Base-by-base conservation (phyloP, 2,888 invertebrate species). In the Cremastobaeus sp. region DNA sequence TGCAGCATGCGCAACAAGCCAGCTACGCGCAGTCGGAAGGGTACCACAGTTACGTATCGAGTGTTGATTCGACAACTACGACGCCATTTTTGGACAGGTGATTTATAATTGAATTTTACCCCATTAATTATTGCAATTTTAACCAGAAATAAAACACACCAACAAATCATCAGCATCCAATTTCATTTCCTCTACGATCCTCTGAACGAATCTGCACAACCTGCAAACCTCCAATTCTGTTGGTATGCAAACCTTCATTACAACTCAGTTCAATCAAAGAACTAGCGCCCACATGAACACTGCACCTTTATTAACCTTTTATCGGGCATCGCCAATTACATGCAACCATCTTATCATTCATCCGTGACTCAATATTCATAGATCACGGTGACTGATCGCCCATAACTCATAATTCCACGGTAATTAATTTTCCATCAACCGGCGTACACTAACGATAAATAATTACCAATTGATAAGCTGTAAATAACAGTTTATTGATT, bases 21-120 rank as follows among this genome's bases (percentile, higher is more conserved):
- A 93, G 93, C 54, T 94, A 94, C 88, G 94, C 94, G 50, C 93
- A 94, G 82, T 93, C 93, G 54, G 94, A 94, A 88, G 93, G 93
- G 52, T 94, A 94, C 86, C 94, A 94, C 85, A 93, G 93, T 85
- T 94, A 94, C 86, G 93, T 94, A 18, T 93, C 93, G 68, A 93
- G 93, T 82, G 92, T 93, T 32, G 93, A 94, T 85, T 93, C 93
- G 5, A 93, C 92, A 52, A 89, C 89, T 14, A 87, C 85, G 28
- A 92, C 92, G 39, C 94, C 94, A 28, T 93, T 94, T 86, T 88
- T 94, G 78, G 94, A 94, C 86, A 90, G 93, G 89, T 90, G 82
- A 50, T 43, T 57, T n/a, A n/a, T 5, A 54, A 41, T 37, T 30
- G 14, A 8, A 25, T 15, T 21, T 5, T n/a, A n/a, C n/a, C n/a